phyloP scores from a whole-genome alignment of 2,888 invertebrate species.

The Melanophora roralis region DNA sequence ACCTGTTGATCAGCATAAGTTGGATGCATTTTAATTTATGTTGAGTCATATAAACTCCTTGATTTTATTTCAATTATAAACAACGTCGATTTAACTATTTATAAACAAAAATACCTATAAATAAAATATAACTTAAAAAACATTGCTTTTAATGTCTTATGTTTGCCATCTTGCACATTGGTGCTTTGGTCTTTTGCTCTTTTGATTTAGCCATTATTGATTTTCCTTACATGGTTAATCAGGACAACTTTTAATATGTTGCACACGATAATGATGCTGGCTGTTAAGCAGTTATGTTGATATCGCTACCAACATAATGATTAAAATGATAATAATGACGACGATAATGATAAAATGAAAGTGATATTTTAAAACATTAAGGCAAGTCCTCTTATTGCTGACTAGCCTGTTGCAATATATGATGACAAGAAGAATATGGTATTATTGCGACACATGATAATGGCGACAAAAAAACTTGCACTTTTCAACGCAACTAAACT shows the following conservation, averaged over 20 bases:
- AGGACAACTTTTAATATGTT: conserved; percentile 41
- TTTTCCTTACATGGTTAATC: conserved; percentile 45
- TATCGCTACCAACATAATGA: too few species aligned
- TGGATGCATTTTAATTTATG: conserved; percentile 37
- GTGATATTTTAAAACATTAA: conserved; percentile 50
- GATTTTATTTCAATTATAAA: conserved; percentile 41
- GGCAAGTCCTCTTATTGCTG: not conserved
- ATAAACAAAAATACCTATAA: conserved; percentile 28
- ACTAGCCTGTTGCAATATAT: conserved; percentile 32
- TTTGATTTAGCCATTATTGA: not conserved
- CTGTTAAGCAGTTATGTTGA: not conserved
- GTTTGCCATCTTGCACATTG: not conserved
- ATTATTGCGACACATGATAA: conserved; percentile 23
- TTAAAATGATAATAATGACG: conserved; percentile 6
- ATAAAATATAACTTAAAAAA: conserved; percentile 1
- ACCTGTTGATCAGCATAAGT: conserved; percentile 38
- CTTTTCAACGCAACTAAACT: conserved; percentile 22
- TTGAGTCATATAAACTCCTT: conserved; percentile 27
- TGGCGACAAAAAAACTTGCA: conserved; percentile 24
- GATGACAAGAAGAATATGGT: conserved; percentile 34
- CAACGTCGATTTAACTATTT: conserved; percentile 39
- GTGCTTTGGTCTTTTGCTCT: not conserved
- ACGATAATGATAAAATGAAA: conserved; percentile 53
- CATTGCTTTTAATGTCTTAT: conserved; percentile 8
- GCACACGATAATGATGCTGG: conserved; percentile 23